Base-by-base conservation (phyloP, 2,113 vertebrate genomes). In the Bubo bubo region DNA sequence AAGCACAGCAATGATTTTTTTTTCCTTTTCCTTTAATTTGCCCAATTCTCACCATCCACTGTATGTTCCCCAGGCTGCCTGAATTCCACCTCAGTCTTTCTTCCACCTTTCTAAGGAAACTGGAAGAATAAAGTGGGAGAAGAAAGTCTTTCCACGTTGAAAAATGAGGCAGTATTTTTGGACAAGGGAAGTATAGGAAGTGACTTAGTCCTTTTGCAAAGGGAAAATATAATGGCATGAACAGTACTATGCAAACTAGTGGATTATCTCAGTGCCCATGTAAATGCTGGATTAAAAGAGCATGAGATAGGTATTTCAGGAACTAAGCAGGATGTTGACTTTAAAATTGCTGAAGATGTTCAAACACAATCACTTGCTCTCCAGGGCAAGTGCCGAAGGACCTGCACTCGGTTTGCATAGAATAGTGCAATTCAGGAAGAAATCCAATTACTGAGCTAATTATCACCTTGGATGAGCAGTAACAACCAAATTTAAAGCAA, bases 401-500 rank as follows among this genome's bases (percentile, higher is more conserved):
- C 35, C 43, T 96, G 72, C 28, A 23, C 43, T 95, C 3, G 0
- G 32, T 96, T 95, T 97, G 55, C 63, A 50, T 71, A 77, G 53
- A 79, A 67, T 66, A 93, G 88, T 86, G 86, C 56, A 80, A 32
- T 91, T 88, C 63, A 77, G 88, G 86, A 96, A 96, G 91, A 97
- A 98, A 98, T 98, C 94, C 90, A 97, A 97, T 98, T 97, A 97
- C 86, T 95, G 89, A 97, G 56, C 75, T 98, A 97, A 97, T 98
- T 97, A 97, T 88, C 97, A 95, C 96, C 77, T 97, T 88, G 56
- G 28, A 86, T 89, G 87, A 95, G 52, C 70, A 64, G 84, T 93
- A 95, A 87, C 79, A 74, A 91, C 50, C 66, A 83, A 82, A 92
- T 88, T 86, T 88, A 58, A 92, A 93, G 41, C n/a, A 72, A 70